Evolutionary conservation across 1,140 invertebrate species (phyloP).

Genomic region (Palaemon carinicauda): DNA sequence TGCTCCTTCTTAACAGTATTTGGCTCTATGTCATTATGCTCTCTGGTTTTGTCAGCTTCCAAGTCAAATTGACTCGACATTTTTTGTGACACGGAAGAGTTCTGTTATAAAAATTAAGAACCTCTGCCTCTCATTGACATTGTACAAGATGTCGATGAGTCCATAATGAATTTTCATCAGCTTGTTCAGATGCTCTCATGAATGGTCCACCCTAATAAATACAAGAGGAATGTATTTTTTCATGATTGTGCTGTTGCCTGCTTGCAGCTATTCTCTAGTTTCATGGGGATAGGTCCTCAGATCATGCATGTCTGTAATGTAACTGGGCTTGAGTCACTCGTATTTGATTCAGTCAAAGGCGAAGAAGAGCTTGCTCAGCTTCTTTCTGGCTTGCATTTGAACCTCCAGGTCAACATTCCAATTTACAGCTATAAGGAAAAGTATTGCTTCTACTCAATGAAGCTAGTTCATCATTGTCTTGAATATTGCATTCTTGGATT

Average conservation of each 20-base stretch:
- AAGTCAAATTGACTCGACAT: too few relatives aligned
- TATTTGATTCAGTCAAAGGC: too few relatives aligned
- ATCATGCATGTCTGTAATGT: constrained; percentile 6
- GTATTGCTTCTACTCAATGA: too few relatives aligned
- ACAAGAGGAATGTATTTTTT: neutral
- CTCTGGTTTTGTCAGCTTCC: too few relatives aligned
- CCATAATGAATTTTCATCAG: neutral
- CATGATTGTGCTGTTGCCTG: neutral
- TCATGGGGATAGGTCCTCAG: neutral
- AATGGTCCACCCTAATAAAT: neutral
- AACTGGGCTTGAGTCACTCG: neutral
- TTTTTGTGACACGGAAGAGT: neutral
- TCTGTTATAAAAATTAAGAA: constrained; percentile 56
- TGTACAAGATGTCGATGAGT: constrained; percentile 42
- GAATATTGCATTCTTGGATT: constrained; percentile 3
- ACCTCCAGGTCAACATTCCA: too few relatives aligned
- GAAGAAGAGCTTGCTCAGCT: too few relatives aligned
- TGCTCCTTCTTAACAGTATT: neutral
- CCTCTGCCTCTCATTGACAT: constrained; percentile 42
- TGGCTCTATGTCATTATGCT: too few relatives aligned
- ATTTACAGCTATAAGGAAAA: too few relatives aligned
- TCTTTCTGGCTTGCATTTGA: too few relatives aligned
- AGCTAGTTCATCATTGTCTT: too few relatives aligned
- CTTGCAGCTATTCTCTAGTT: too few relatives aligned
- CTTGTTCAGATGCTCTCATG: constrained; percentile 8